These are phyloP conservation scores for Spongilla lacustris DNA, from an alignment of 37 sponge, comb jelly and placozoan species.

Conservation along the genomic window DNA sequence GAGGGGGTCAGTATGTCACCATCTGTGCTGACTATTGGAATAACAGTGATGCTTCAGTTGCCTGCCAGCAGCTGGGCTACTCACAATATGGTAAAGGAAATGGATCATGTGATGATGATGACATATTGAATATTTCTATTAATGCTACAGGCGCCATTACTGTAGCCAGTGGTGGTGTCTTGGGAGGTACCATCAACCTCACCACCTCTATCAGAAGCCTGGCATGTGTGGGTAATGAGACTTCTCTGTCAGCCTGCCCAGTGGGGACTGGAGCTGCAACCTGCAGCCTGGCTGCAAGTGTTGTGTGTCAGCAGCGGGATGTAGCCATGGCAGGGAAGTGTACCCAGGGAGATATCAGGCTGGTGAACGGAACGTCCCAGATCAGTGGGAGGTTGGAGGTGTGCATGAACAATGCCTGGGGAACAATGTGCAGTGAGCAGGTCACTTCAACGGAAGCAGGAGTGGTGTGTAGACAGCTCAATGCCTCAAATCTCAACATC, in stretches of 20 bases:
- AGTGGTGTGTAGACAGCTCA: conserved; percentile 24
- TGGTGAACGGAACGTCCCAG: conserved; percentile 11
- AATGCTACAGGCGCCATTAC: neutral
- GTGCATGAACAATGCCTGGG: conserved; percentile 66
- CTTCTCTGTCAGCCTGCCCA: neutral
- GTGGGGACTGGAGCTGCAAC: neutral
- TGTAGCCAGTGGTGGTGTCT: neutral
- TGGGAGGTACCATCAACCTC: neutral
- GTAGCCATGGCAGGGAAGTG: conserved; percentile 9
- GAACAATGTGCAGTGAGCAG: conserved; percentile 36
- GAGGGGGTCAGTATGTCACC: conserved; percentile 28
- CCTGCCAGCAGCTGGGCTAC: conserved; percentile 42
- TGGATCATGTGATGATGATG: neutral
- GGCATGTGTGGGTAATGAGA: neutral
- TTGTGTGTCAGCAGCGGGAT: neutral
- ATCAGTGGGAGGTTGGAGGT: conserved; percentile 51
- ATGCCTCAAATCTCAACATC: neutral
- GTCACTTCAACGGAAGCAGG: conserved; percentile 35
- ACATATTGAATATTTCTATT: too few relatives aligned
- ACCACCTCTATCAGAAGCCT: neutral
- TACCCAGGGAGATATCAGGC: conserved; percentile 29
- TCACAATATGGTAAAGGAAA: conserved; percentile 37
- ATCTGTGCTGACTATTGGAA: conserved; percentile 47
- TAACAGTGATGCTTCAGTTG: conserved; percentile 31
- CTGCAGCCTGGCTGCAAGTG: neutral